Evolutionary conservation across 2,797 vertebrate genomes (phyloP).

Genomic region (Anolis apletophallus): DNA sequence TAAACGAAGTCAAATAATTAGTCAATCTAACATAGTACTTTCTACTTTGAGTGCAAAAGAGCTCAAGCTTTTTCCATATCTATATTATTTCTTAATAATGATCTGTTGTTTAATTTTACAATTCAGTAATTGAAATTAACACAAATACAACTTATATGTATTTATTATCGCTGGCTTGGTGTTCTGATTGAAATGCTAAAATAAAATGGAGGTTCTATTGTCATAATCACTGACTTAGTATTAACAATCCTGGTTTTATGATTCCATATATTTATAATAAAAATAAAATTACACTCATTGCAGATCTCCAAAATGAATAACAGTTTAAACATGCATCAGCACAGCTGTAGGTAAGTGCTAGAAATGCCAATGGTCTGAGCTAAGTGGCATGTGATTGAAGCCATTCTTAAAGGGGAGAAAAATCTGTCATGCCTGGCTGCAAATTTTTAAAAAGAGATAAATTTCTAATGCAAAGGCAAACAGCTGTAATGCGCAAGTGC

Average conservation of each 20-base stretch:
- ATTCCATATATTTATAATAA: constrained; percentile 40
- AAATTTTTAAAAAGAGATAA: neutral
- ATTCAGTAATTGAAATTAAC: neutral
- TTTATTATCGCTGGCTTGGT: neutral
- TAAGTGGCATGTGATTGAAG: neutral
- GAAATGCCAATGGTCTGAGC: constrained; percentile 28
- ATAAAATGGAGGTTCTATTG: neutral
- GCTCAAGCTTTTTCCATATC: neutral
- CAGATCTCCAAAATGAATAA: constrained; percentile 45
- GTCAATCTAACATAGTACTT: neutral
- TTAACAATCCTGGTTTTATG: constrained; percentile 36
- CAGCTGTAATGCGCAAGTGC: neutral
- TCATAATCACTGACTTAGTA: constrained; percentile 35
- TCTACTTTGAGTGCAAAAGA: neutral
- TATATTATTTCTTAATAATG: neutral
- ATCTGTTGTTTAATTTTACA: neutral
- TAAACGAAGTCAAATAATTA: neutral
- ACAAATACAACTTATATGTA: neutral
- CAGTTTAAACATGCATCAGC: constrained; percentile 53
- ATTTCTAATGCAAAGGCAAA: fast-evolving
- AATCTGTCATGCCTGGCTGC: constrained; percentile 11
- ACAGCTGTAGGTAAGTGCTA: constrained; percentile 48
- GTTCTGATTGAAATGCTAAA: neutral
- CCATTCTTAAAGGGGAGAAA: neutral
- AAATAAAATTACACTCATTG: constrained; percentile 51